Base-by-base conservation (phyloP, 2,888 invertebrate species). In the Phasia obesa region DNA sequence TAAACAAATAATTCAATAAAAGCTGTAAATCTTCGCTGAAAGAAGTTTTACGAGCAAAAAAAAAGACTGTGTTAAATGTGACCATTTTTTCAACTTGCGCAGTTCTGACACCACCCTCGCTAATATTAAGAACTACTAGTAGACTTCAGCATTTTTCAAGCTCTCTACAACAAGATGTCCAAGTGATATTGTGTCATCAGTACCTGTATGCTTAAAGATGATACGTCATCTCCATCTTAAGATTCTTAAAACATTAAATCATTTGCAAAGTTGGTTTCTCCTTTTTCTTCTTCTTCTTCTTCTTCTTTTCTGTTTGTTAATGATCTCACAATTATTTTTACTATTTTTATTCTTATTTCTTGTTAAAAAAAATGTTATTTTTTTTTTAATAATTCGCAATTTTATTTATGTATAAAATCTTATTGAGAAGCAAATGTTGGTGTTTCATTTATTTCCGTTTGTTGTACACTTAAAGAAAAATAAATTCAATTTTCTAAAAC, bases 271-370 rank as follows among this genome's bases (percentile, higher is more conserved):
- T 69, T 44, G 21, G n/a, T n/a, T n/a, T n/a, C n/a, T n/a, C n/a
- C n/a, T n/a, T n/a, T 35, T 49, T 73, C 49, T 15, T 31, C 42
- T 47, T 21, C 25, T 44, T 53, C 31, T 4, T 17, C 21, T 44
- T 70, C n/a, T 42, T 31, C 49, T 53, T 31, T 19, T 31, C 4
- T 35, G 11, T n/a, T 74, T 71, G 59, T 55, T 82, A 82, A 86
- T 86, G 86, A 86, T 78, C 85, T 86, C 86, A 86, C 67, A 86
- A 86, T 84, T 86, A 85, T 85, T 85, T 85, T 86, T 84, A 84
- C 60, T 79, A 73, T 67, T 70, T 21, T 51, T 65, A 62, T 69
- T n/a, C 6, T 55, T 55, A 9, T 47, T 44, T 17, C 49, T 49
- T 44, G 35, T 60, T 73, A 49, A 31, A 31, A 31, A 31, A 2